Conservation (phyloP, 2,797 vertebrate genomes). For the Merluccius polli region DNA sequence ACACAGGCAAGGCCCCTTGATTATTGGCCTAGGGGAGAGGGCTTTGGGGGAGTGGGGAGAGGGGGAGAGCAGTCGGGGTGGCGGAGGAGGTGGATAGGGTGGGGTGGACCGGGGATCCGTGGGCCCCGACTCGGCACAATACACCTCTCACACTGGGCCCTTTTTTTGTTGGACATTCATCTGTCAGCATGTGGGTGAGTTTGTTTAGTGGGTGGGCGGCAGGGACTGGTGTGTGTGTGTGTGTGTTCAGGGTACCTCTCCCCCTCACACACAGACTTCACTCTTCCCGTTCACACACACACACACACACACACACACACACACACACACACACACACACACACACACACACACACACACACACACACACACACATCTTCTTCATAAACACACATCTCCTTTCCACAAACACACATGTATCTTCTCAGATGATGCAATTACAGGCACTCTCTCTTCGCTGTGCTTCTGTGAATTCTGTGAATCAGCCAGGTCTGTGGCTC, state of each 20-base stretch:
- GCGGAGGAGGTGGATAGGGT: too few species aligned
- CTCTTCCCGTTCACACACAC: too few species aligned
- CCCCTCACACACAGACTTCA: too few species aligned
- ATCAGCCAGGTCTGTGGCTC: slow-evolving; percentile 52
- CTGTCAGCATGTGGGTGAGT: slow-evolving; percentile 69
- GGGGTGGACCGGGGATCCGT: too few species aligned
- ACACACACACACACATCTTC: neutral
- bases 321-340: too few species aligned
- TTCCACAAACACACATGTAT: neutral
- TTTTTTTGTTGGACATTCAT: slow-evolving; percentile 73
- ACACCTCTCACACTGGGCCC: slow-evolving; percentile 54
- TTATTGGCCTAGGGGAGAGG: slow-evolving; percentile 40
- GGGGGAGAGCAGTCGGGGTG: too few species aligned
- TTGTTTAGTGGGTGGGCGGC: slow-evolving; percentile 58
- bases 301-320: too few species aligned
- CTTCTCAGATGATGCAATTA: neutral
- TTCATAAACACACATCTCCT: neutral
- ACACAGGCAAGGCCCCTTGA: slow-evolving; percentile 57
- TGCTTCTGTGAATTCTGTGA: too few species aligned
- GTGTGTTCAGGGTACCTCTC: too few species aligned
- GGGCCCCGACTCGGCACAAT: slow-evolving; percentile 45
- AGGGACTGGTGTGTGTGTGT: slow-evolving; percentile 15
- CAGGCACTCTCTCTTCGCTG: too few species aligned
- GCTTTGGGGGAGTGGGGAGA: neutral
- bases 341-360: too few species aligned